Evolutionary conservation across 1,140 invertebrate genomes (phyloP).

Genomic region (Bombus breviceps): DNA sequence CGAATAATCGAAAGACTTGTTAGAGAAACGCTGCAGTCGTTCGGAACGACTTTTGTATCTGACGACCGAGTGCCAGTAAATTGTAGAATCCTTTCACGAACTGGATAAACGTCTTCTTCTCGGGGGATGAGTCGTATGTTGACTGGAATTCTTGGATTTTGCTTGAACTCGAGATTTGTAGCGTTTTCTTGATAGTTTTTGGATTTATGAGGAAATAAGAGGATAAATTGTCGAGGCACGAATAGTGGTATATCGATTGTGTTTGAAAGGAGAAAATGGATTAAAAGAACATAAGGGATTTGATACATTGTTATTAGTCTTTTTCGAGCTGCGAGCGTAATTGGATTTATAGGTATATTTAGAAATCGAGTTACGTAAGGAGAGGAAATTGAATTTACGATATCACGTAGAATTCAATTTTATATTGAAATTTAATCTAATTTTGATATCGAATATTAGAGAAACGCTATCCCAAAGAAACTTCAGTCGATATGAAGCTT

Average conservation of each 20-base stretch:
- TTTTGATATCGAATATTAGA: neutral
- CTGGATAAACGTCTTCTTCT: neutral
- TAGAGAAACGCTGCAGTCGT: neutral
- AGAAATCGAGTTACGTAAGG: too few relatives aligned
- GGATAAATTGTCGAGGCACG: neutral
- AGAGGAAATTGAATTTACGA: too few relatives aligned
- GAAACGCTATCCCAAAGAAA: neutral
- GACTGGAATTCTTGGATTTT: neutral
- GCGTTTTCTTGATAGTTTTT: neutral
- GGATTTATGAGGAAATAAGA: neutral
- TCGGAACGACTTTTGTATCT: neutral
- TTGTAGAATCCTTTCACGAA: neutral
- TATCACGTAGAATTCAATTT: too few relatives aligned
- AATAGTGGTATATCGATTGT: neutral
- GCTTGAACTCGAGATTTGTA: neutral
- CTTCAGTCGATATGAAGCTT: neutral
- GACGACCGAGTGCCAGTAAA: neutral
- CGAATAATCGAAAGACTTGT: conserved; percentile 59
- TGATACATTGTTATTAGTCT: too few relatives aligned
- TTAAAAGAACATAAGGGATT: too few relatives aligned
- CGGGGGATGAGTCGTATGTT: too few relatives aligned
- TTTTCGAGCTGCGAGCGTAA: too few relatives aligned
- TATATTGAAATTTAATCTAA: neutral
- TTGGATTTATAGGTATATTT: too few relatives aligned
- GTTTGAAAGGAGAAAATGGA: too few relatives aligned